Percentiles rank a stretch among this genome's conserved stretches.
These are phyloP conservation scores for Synanceia verrucosa DNA, from an alignment of 2,797 vertebrate genomes.

Conservation along the genomic window DNA sequence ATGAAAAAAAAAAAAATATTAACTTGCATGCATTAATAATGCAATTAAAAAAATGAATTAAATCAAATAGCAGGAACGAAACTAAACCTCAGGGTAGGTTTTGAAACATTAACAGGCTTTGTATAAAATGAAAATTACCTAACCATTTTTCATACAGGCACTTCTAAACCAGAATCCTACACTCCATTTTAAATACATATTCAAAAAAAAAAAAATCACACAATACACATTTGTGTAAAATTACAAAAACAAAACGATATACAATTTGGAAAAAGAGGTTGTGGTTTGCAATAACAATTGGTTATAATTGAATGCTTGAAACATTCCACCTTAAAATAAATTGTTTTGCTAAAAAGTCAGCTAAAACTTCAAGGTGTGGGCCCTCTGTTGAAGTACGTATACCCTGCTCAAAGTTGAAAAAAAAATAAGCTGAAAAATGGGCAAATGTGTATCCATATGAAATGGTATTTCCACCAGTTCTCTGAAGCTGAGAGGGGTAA, in stretches of 20 bases:
- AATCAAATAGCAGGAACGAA: neutral
- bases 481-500: constrained; percentile 16
- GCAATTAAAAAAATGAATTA: neutral
- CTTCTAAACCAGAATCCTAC: neutral
- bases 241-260: neutral
- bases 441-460: neutral
- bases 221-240: neutral
- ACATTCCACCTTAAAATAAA: constrained; percentile 46
- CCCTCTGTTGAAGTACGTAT: neutral
- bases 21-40: fast-evolving
- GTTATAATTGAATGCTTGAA: neutral
- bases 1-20: neutral
- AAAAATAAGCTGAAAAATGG: neutral
- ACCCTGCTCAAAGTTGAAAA: neutral
- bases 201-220: neutral
- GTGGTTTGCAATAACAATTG: neutral
- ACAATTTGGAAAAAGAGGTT: neutral
- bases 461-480: constrained; percentile 10
- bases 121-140: neutral
- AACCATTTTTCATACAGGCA: neutral
- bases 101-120: neutral
- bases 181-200: neutral
- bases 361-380: constrained; percentile 28
- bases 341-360: constrained; percentile 24
- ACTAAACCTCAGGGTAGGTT: neutral